Conservation (phyloP, 2,888 invertebrate genomes). For the Melanostoma mellinum region DNA sequence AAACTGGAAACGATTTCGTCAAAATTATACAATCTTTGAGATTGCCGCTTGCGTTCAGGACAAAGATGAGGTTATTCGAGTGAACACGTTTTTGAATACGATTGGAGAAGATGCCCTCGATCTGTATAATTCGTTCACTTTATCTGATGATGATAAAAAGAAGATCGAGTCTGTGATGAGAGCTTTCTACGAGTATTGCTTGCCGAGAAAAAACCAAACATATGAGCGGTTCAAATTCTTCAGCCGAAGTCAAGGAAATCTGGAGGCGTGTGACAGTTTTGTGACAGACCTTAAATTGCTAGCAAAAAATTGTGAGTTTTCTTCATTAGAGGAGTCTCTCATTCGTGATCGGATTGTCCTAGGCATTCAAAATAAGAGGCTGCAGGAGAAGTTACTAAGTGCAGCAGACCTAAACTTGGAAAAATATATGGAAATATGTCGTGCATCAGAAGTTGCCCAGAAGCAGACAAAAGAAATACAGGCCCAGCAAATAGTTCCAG, state of each 20-base stretch:
- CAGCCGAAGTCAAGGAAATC: slow-evolving; percentile 7
- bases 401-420: slow-evolving; percentile 15
- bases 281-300: slow-evolving; percentile 49
- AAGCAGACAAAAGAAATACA: slow-evolving; percentile 21
- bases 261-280: slow-evolving; percentile 43
- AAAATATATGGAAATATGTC: slow-evolving; percentile 10
- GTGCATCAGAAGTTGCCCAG: slow-evolving; percentile 14
- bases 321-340: slow-evolving; percentile 8
- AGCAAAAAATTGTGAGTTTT: slow-evolving; percentile 5
- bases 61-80: slow-evolving; percentile 58
- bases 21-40: slow-evolving; percentile 67
- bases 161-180: slow-evolving; percentile 50
- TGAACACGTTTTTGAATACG: slow-evolving; percentile 71
- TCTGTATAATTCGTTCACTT: slow-evolving; percentile 70
- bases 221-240: slow-evolving; percentile 37
- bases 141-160: slow-evolving; percentile 61
- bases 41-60: slow-evolving; percentile 65
- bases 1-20: slow-evolving; percentile 71
- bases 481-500: background rate
- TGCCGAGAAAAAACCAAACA: slow-evolving; percentile 36
- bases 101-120: slow-evolving; percentile 73
- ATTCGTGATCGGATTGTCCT: slow-evolving; percentile 35
- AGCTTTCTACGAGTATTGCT: slow-evolving; percentile 58
- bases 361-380: slow-evolving; percentile 23
- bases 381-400: slow-evolving; percentile 38